Conservation (phyloP, 2,797 vertebrate genomes). For the Gobionotothen gibberifrons region DNA sequence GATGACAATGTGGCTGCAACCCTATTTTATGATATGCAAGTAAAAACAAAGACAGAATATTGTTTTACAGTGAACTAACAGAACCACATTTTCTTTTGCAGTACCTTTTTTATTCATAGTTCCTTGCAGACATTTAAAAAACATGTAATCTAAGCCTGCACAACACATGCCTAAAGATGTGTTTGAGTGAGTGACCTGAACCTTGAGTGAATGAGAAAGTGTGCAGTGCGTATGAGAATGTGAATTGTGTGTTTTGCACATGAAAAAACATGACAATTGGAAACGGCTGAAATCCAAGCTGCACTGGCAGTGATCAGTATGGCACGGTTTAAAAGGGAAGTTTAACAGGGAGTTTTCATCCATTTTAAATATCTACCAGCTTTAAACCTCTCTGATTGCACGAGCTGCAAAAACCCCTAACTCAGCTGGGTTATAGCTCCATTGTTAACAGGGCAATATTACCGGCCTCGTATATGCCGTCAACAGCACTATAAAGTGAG, state of each 20-base stretch:
- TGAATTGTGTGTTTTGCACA: conserved; percentile 45
- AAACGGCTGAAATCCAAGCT: conserved; percentile 72
- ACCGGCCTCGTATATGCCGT: conserved; percentile 43
- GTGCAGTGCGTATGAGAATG: conserved; percentile 51
- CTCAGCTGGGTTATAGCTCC: conserved; percentile 43
- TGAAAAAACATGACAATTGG: conserved; percentile 70
- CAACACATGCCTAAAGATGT: conserved; percentile 29
- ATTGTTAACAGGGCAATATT: conserved; percentile 54
- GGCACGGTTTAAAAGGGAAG: conserved; percentile 53
- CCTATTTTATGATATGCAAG: neutral
- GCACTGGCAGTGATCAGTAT: conserved; percentile 60
- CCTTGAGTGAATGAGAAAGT: conserved; percentile 33
- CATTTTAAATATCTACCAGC: conserved; percentile 65
- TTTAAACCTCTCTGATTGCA: conserved; percentile 55
- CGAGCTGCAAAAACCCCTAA: conserved; percentile 33
- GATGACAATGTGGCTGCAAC: conserved; percentile 10
- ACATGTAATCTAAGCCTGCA: conserved; percentile 15
- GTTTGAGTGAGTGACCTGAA: conserved; percentile 14
- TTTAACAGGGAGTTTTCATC: conserved; percentile 59
- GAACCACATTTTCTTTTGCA: conserved; percentile 15
- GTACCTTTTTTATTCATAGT: conserved; percentile 30
- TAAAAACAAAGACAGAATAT: neutral
- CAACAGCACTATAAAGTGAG: conserved; percentile 62
- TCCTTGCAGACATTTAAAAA: conserved; percentile 35
- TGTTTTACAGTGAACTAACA: conserved; percentile 33